Base-by-base conservation (phyloP, 2,797 vertebrate species). In the Sebastes nivosus region DNA sequence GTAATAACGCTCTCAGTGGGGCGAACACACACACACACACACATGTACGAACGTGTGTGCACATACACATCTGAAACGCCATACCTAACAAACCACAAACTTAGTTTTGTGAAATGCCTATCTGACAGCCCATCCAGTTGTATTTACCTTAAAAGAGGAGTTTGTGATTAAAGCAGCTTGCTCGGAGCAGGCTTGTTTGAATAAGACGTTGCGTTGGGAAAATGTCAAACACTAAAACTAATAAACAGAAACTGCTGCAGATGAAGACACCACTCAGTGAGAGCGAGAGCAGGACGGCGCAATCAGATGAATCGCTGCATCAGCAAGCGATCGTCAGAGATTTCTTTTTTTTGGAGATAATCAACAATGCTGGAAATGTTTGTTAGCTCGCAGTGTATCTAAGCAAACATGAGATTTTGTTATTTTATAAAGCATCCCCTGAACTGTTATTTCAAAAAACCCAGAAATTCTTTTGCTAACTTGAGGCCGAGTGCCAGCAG, bases 151-250 rank as follows among this genome's bases (percentile, higher is more conserved):
- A 83, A 90, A 83, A 72, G 87, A 78, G 66, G 52, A 84, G 88
- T 85, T 89, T 92, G 87, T 91, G 90, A 93, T 93, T 92, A 86
- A 85, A 93, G 86, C 90, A 77, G 89, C 75, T 65, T 83, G 92
- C 83, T 79, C 55, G 2, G 80, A 75, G 50, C 75, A 29, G 81
- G 32, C 82, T 93, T 94, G 93, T 94, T 95, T 93, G 88, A 93
- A 80, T 88, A 88, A 92, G 92, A 88, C 72, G 68, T 85, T 88
- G 84, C 55, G 79, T 88, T 92, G 87, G 81, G 87, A 92, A 93
- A 87, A 93, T 90, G 89, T 92, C 92, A 88, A 93, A 91, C 88
- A 84, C 86, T 89, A 83, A 90, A 93, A 90, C 91, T 91, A 95
- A 95, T 94, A 95, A 95, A 93, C 92, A 93, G 69, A 89, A 80